Conservation (phyloP, 1,140 invertebrate genomes). For the Drosophila nigromelanica region DNA sequence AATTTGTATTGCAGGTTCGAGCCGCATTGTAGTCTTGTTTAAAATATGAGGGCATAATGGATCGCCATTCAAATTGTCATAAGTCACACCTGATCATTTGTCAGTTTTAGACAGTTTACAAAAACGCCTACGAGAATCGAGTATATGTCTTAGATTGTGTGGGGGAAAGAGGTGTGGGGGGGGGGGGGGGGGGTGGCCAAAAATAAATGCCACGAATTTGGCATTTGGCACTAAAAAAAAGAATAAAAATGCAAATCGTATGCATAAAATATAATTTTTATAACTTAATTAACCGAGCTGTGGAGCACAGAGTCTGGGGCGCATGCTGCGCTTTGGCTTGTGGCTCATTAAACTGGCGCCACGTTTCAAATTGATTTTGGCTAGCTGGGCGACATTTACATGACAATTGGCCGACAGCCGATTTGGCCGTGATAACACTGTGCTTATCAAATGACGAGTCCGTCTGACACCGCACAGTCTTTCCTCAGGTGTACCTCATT, state of each 20-base stretch:
- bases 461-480: slow-evolving; percentile 14
- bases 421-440: slow-evolving; percentile 43
- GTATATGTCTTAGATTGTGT: no score
- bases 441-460: slow-evolving; percentile 55
- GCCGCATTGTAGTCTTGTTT: background rate
- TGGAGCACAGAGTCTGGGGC: background rate
- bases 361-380: slow-evolving; percentile 71
- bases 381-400: slow-evolving; percentile 61
- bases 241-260: slow-evolving; percentile 81
- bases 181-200: slow-evolving; percentile 20
- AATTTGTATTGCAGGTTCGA: no score
- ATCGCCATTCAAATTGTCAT: slow-evolving; percentile 54
- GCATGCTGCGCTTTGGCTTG: slow-evolving; percentile 53
- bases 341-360: slow-evolving; percentile 75
- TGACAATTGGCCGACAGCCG: slow-evolving; percentile 56
- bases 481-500: slow-evolving; percentile 37
- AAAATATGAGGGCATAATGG: slow-evolving; percentile 20
- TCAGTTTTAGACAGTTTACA: slow-evolving; percentile 48
- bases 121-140: slow-evolving; percentile 36
- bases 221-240: slow-evolving; percentile 70
- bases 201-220: slow-evolving; percentile 71
- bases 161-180: background rate
- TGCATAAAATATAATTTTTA: slow-evolving; percentile 82
- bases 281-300: slow-evolving; percentile 73
- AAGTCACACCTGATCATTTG: slow-evolving; percentile 78